Conservation (phyloP, 2,888 invertebrate species). For the Dolichopus griseipennis region DNA sequence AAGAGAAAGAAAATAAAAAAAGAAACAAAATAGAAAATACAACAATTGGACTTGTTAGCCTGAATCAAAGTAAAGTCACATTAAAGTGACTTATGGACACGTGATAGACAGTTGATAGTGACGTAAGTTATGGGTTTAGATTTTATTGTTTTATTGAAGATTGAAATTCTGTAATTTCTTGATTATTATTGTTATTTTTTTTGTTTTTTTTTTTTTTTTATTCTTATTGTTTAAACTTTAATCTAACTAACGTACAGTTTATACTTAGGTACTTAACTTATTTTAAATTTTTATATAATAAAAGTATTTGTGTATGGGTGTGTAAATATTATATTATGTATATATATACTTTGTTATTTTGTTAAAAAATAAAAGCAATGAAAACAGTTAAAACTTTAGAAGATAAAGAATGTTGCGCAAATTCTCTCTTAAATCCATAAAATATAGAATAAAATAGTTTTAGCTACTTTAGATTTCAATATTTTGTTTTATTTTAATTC, state of each 20-base stretch:
- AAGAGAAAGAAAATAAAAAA: not conserved
- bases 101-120: slow-evolving; percentile 6
- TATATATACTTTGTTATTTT: too few species aligned
- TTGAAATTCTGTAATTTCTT: not conserved
- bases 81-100: slow-evolving; percentile 6
- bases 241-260: too few species aligned
- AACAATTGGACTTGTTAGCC: slow-evolving; percentile 6
- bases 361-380: too few species aligned
- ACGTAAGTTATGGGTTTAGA: slow-evolving; percentile 6
- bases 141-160: slow-evolving; percentile 6
- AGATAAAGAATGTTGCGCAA: slow-evolving; percentile 1
- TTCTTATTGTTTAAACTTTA: too few species aligned
- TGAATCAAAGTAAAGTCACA: slow-evolving; percentile 6
- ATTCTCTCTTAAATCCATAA: not conserved
- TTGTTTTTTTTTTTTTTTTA: too few species aligned
- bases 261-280: not conserved
- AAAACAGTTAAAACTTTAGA: not conserved
- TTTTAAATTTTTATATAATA: not conserved
- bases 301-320: not conserved
- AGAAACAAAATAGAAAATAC: not conserved
- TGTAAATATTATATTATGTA: not conserved
- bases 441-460: too few species aligned
- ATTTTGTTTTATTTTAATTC: too few species aligned
- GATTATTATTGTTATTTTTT: not conserved
- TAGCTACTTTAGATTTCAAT: too few species aligned